Evolutionary conservation across 2,797 vertebrate genomes (phyloP).

Genomic region (Enteromius mattozi): DNA sequence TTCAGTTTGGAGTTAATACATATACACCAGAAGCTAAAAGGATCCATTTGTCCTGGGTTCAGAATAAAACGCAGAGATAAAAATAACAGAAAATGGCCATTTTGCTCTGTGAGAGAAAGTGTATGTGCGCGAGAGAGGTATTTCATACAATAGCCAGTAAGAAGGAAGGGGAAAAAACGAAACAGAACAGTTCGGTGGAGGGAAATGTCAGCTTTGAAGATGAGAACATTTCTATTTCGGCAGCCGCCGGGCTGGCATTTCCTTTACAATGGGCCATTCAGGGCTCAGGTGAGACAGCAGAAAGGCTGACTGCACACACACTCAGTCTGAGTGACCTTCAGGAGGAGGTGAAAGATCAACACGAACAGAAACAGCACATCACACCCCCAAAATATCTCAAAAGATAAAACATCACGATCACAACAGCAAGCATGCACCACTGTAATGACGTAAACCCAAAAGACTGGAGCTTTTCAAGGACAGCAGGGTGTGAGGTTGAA

Average conservation of each 20-base stretch:
- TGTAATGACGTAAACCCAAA: conserved; percentile 4
- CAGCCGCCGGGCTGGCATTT: conserved; percentile 77
- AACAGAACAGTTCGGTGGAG: conserved; percentile 66
- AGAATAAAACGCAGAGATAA: conserved; percentile 51
- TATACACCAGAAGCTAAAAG: conserved; percentile 67
- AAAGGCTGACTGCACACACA: conserved; percentile 69
- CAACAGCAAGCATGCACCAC: conserved; percentile 41
- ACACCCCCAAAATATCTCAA: conserved; percentile 47
- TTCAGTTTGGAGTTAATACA: conserved; percentile 62
- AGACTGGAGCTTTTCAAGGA: conserved; percentile 27
- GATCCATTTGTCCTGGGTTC: conserved; percentile 61
- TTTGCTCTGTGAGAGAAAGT: conserved; percentile 59
- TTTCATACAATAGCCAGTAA: conserved; percentile 22
- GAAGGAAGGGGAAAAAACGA: conserved; percentile 55
- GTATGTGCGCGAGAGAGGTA: background rate
- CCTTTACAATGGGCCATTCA: conserved; percentile 79
- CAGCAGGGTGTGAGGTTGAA: conserved; percentile 41
- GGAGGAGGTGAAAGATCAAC: conserved; percentile 52
- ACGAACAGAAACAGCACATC: conserved; percentile 42
- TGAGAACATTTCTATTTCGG: conserved; percentile 76
- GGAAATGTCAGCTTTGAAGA: conserved; percentile 82
- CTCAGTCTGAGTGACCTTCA: conserved; percentile 65
- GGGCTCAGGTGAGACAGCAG: conserved; percentile 74
- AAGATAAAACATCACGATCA: conserved; percentile 70
- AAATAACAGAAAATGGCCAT: conserved; percentile 73